Evolutionary conservation across 2,888 invertebrate species (phyloP).

Genomic region (Diarsia dahlii): DNA sequence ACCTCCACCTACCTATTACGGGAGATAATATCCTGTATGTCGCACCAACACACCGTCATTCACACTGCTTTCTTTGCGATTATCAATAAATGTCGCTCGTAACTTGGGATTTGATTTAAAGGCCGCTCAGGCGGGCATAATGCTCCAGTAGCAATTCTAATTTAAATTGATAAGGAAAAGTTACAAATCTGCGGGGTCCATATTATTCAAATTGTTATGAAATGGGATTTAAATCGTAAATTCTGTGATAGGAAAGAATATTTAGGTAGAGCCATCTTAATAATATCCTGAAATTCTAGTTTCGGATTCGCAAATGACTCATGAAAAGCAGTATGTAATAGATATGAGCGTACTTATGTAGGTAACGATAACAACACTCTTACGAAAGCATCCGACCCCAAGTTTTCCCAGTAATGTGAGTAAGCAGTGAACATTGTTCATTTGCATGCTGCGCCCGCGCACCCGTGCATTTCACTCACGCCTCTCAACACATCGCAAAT

Average conservation of each 20-base stretch:
- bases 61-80: slow-evolving; percentile 64
- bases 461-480: slow-evolving; percentile 71
- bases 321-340: not conserved
- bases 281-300: not conserved
- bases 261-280: not conserved
- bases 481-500: slow-evolving; percentile 50
- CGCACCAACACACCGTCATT: slow-evolving; percentile 67
- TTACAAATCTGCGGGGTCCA: not conserved
- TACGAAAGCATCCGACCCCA: slow-evolving; percentile 30
- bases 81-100: slow-evolving; percentile 24
- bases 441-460: slow-evolving; percentile 73
- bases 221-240: not conserved
- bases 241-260: not conserved
- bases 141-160: slow-evolving; percentile 2
- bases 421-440: slow-evolving; percentile 65
- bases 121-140: slow-evolving; percentile 2
- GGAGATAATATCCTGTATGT: slow-evolving; percentile 69
- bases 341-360: slow-evolving; percentile 19
- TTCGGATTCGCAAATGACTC: not conserved
- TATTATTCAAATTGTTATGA: not conserved
- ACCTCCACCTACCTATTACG: slow-evolving; percentile 73
- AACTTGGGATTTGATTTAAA: slow-evolving; percentile 8
- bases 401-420: slow-evolving; percentile 61
- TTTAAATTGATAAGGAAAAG: slow-evolving; percentile 3
- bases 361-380: slow-evolving; percentile 41